A percentile compares a stretch with the other conserved stretches of the same genome.
phyloP scores from a whole-genome alignment of 2,888 invertebrate genomes.

The Troides oblongomaculatus region DNA sequence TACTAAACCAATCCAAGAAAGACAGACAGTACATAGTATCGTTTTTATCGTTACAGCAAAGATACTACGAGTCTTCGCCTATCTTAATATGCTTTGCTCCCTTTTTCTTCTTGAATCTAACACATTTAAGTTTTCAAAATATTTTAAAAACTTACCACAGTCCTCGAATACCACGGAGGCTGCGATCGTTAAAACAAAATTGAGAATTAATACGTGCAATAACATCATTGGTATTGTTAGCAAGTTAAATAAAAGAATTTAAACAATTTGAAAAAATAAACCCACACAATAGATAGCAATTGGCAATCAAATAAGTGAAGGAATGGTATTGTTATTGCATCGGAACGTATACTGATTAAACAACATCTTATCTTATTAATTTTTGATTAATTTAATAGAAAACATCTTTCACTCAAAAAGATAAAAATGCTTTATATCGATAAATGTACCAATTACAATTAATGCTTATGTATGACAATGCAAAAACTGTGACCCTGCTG shows the following conservation, averaged over 20 bases:
- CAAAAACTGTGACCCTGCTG: no score
- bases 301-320: constrained; percentile 47
- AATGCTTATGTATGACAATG: no score
- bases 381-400: constrained; percentile 19
- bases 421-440: neutral
- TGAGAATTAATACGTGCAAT: constrained; percentile 39
- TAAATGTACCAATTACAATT: no score
- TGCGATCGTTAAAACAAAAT: constrained; percentile 39
- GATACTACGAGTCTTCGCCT: no score
- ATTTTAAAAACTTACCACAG: constrained; percentile 13
- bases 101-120: no score
- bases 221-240: constrained; percentile 44
- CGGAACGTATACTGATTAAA: constrained; percentile 30
- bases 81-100: no score
- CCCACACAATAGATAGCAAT: constrained; percentile 31
- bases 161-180: constrained; percentile 51
- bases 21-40: no score
- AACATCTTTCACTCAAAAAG: constrained; percentile 1
- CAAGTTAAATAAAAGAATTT: constrained; percentile 23
- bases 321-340: constrained; percentile 43
- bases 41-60: no score
- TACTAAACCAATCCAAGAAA: no score
- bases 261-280: constrained; percentile 17
- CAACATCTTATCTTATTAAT: constrained; percentile 21
- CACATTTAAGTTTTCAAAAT: no score